Evolutionary conservation across 2,797 vertebrate species (phyloP).

Genomic region (Pseudomugil gertrudae): DNA sequence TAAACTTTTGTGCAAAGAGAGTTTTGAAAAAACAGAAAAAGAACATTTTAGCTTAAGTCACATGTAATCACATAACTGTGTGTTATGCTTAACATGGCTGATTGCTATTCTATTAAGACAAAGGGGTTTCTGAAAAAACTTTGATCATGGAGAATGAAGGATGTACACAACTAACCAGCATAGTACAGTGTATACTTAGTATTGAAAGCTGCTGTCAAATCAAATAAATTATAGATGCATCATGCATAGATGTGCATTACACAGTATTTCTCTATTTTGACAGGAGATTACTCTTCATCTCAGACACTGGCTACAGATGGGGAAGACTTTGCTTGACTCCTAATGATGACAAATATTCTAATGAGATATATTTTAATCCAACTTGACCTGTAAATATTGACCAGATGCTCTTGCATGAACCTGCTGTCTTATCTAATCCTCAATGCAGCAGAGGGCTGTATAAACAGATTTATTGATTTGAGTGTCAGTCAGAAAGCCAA

Average conservation of each 20-base stretch:
- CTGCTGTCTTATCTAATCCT: conserved; percentile 12
- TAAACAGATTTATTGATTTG: conserved; percentile 22
- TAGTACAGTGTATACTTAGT: not conserved
- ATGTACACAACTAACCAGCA: not conserved
- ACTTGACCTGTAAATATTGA: not conserved
- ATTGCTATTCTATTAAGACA: not conserved
- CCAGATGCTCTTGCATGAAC: not conserved
- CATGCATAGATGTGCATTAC: not conserved
- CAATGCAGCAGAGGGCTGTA: conserved; percentile 12
- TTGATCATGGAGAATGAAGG: not conserved
- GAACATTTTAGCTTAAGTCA: not conserved
- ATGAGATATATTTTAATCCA: not conserved
- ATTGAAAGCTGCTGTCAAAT: not conserved
- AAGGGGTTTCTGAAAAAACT: not conserved
- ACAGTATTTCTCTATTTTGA: not conserved
- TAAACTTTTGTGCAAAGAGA: too few relatives aligned
- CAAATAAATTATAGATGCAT: not conserved
- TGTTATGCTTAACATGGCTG: too few relatives aligned
- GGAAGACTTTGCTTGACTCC: not conserved
- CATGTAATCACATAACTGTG: not conserved
- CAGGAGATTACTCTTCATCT: not conserved
- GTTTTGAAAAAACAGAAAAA: too few relatives aligned
- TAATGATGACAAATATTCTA: not conserved
- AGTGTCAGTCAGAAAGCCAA: conserved; percentile 17
- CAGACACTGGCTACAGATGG: not conserved